phyloP scores from a whole-genome alignment of 2,797 vertebrate species.

The Amblyraja radiata region DNA sequence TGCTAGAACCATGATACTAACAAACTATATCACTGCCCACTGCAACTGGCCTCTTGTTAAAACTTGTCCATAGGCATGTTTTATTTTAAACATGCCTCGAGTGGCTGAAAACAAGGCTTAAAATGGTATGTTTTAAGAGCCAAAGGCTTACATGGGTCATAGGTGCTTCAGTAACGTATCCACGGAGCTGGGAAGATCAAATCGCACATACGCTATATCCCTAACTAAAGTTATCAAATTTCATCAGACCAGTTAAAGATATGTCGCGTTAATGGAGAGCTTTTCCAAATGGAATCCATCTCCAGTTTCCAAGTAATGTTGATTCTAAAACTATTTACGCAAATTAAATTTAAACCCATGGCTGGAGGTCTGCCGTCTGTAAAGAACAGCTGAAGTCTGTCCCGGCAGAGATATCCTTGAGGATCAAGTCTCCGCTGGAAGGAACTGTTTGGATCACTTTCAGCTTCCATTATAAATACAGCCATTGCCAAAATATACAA shows the following conservation, averaged over 20 bases:
- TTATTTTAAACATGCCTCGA: background rate
- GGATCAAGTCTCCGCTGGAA: background rate
- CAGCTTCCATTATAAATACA: background rate
- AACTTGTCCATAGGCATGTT: background rate
- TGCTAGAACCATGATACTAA: too few species aligned
- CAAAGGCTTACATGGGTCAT: background rate
- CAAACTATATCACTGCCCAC: too few species aligned
- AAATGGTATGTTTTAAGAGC: background rate
- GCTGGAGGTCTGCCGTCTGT: background rate
- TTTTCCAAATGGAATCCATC: background rate
- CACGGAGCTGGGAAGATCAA: background rate
- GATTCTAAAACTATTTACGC: background rate
- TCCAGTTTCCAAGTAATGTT: slow-evolving; percentile 2
- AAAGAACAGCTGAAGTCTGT: background rate
- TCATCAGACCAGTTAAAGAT: background rate
- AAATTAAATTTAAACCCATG: background rate
- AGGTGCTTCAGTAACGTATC: background rate
- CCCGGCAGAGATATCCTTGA: background rate
- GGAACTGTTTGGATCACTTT: background rate
- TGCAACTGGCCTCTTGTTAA: background rate
- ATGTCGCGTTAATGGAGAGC: background rate
- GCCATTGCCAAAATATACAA: background rate
- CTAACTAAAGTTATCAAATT: background rate
- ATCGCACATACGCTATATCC: background rate
- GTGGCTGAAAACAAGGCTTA: background rate